Conservation (phyloP, 2,797 vertebrate genomes). For the Craterocephalus amniculus region DNA sequence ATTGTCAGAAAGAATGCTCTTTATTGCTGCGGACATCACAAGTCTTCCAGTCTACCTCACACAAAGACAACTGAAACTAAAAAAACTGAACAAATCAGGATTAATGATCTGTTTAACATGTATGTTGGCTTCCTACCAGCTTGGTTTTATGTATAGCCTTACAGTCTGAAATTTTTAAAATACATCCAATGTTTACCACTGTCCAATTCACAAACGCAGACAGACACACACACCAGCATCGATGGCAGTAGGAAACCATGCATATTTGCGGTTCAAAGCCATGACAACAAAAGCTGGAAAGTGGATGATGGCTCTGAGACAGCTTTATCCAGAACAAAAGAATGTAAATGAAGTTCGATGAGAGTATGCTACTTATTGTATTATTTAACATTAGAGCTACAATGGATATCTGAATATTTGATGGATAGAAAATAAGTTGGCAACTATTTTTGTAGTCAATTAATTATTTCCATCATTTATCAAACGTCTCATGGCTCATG, state of each 20-base stretch:
- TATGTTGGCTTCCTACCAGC: no score
- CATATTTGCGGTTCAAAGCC: slow-evolving; percentile 8
- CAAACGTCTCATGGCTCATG: neutral
- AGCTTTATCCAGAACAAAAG: slow-evolving; percentile 27
- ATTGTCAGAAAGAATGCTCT: no score
- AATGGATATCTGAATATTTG: neutral
- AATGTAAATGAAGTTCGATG: slow-evolving; percentile 25
- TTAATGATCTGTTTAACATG: no score
- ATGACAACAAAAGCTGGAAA: slow-evolving; percentile 16
- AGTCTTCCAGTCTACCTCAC: no score
- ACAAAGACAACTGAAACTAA: no score
- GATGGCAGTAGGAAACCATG: neutral
- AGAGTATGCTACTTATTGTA: slow-evolving; percentile 5
- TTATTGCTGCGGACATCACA: no score
- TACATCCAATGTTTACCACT: neutral
- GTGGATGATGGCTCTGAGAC: slow-evolving; percentile 7
- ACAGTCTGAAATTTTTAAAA: neutral
- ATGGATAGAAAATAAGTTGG: slow-evolving; percentile 10
- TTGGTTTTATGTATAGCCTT: no score
- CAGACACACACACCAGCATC: neutral
- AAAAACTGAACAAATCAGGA: no score
- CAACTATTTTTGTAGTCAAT: slow-evolving; percentile 17
- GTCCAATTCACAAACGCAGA: neutral
- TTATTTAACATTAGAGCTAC: neutral
- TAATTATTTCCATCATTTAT: slow-evolving; percentile 7